phyloP scores from a whole-genome alignment of 2,113 vertebrate genomes.

The Chlorodrepanis virens region DNA sequence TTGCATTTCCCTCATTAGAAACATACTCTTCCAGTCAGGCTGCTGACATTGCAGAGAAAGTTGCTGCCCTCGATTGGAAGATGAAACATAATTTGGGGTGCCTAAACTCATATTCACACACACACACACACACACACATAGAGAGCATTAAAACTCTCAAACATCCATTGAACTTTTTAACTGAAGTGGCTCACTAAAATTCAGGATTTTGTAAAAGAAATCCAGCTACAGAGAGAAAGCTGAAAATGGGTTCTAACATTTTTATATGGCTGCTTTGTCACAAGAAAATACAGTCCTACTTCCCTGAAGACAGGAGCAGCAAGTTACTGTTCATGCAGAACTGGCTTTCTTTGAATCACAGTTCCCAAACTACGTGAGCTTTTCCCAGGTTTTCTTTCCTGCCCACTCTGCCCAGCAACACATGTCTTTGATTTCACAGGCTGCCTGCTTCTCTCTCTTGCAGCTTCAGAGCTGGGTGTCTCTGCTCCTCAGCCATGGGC shows the following conservation, averaged over 20 bases:
- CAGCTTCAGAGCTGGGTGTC: neutral
- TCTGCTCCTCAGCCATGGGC: neutral
- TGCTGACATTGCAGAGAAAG: neutral
- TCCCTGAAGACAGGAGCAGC: neutral
- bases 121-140: neutral
- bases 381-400: neutral
- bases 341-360: neutral
- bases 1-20: constrained; percentile 44
- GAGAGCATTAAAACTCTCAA: neutral
- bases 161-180: neutral
- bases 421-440: neutral
- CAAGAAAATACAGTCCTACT: neutral
- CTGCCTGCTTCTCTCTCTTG: neutral
- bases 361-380: neutral
- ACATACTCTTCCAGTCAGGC: constrained; percentile 8
- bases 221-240: neutral
- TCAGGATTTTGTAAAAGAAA: neutral
- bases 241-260: neutral
- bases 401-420: neutral
- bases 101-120: neutral
- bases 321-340: neutral
- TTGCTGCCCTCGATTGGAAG: neutral
- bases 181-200: neutral
- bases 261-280: neutral
- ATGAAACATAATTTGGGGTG: neutral